Percentiles rank a stretch among this genome's conserved stretches.
Conservation (phyloP, 1,140 invertebrate species). For the Bradysia coprophila region DNA sequence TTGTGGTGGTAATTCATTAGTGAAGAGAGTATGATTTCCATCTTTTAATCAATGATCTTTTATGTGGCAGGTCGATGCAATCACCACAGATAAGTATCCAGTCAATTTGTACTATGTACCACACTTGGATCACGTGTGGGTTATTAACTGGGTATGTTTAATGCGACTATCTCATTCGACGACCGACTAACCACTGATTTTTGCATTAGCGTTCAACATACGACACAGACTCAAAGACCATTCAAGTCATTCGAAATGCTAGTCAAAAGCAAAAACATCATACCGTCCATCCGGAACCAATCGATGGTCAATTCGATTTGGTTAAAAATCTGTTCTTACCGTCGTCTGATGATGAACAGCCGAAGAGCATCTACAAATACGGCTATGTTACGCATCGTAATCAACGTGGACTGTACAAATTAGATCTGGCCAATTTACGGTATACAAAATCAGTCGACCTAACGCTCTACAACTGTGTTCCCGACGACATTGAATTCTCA, state of each 20-base stretch:
- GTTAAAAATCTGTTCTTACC: slow-evolving; percentile 55
- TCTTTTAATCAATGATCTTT: too few relatives aligned
- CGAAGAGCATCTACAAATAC: slow-evolving; percentile 45
- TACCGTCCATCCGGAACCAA: slow-evolving; percentile 60
- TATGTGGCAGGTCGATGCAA: too few relatives aligned
- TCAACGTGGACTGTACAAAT: slow-evolving; percentile 54
- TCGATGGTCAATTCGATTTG: slow-evolving; percentile 61
- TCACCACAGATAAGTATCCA: slow-evolving; percentile 55
- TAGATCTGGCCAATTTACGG: slow-evolving; percentile 55
- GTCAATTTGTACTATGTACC: slow-evolving; percentile 53
- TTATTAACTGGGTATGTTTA: slow-evolving; percentile 63
- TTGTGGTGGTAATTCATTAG: too few relatives aligned
- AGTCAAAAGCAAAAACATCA: slow-evolving; percentile 57
- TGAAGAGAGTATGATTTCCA: too few relatives aligned
- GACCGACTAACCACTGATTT: too few relatives aligned
- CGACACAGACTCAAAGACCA: slow-evolving; percentile 42
- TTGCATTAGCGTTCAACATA: slow-evolving; percentile 24
- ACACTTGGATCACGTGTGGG: slow-evolving; percentile 62
- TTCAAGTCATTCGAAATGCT: slow-evolving; percentile 56
- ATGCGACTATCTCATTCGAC: too few relatives aligned
- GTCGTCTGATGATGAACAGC: slow-evolving; percentile 31
- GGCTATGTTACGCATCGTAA: slow-evolving; percentile 61
- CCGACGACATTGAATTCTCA: slow-evolving; percentile 47
- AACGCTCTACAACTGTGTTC: slow-evolving; percentile 56
- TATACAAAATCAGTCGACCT: slow-evolving; percentile 58